Evolutionary conservation across 2,888 invertebrate genomes (phyloP).

Genomic region (Zelleria hepariella): DNA sequence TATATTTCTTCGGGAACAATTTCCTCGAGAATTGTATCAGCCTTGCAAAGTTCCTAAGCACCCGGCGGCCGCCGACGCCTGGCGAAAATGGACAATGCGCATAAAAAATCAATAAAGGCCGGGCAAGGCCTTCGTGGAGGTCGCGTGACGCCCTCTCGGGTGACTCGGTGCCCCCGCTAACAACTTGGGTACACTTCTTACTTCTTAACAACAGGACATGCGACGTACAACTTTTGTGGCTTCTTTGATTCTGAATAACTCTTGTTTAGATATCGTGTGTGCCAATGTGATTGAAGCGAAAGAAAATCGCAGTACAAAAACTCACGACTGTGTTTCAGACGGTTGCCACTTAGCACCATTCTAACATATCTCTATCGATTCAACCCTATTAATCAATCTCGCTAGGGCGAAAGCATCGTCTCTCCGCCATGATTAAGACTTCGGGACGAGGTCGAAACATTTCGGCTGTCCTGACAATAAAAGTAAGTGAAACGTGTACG

Average conservation of each 20-base stretch:
- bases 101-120: conserved; percentile 69
- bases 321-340: no score
- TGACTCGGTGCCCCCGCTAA: conserved; percentile 25
- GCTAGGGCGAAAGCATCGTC: no score
- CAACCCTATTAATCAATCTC: no score
- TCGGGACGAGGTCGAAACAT: no score
- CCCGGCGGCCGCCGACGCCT: conserved; percentile 1
- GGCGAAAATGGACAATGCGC: conserved; percentile 61
- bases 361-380: no score
- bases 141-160: conserved; percentile 38
- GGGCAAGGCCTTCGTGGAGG: conserved; percentile 64
- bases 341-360: no score
- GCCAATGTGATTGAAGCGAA: neutral
- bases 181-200: neutral
- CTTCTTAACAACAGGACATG: neutral
- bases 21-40: neutral
- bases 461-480: no score
- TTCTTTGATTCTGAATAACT: neutral
- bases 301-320: neutral
- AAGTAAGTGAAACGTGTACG: no score
- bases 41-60: neutral
- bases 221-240: neutral
- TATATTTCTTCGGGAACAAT: neutral
- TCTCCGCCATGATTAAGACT: no score
- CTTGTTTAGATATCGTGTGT: no score